Evolutionary conservation across 2,113 vertebrate genomes (phyloP).

Genomic region (Terrapene triunguis): DNA sequence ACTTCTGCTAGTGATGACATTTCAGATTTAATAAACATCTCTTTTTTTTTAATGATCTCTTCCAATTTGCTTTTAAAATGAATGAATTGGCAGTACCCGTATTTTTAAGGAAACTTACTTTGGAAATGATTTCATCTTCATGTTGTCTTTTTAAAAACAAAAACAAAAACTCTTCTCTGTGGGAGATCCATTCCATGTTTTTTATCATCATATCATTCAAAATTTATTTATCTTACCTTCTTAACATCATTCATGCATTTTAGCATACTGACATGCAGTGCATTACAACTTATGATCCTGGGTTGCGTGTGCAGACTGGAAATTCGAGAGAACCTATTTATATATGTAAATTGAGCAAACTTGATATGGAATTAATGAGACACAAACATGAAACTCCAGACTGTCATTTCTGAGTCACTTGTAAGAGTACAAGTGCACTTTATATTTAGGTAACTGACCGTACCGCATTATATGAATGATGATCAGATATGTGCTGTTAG

Average conservation of each 20-base stretch:
- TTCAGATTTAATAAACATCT: neutral
- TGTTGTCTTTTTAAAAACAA: neutral
- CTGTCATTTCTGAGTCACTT: neutral
- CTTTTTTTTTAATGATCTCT: neutral
- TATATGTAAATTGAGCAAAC: neutral
- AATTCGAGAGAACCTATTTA: neutral
- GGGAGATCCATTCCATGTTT: accelerated
- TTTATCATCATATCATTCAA: neutral
- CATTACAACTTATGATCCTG: neutral
- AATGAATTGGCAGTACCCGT: neutral
- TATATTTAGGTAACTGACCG: neutral
- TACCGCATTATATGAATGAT: neutral
- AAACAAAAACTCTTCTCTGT: neutral
- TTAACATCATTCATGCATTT: neutral
- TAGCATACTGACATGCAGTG: neutral
- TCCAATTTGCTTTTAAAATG: neutral
- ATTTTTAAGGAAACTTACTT: neutral
- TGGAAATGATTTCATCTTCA: neutral
- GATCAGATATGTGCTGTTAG: neutral
- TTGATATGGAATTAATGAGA: neutral
- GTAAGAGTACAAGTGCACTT: neutral
- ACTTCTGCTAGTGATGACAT: accelerated
- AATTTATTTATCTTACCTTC: neutral
- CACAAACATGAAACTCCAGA: neutral
- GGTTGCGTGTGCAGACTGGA: neutral